These are phyloP conservation scores for Pogonognathellus flavescens DNA, from an alignment of 1,140 invertebrate genomes.

Conservation along the genomic window DNA sequence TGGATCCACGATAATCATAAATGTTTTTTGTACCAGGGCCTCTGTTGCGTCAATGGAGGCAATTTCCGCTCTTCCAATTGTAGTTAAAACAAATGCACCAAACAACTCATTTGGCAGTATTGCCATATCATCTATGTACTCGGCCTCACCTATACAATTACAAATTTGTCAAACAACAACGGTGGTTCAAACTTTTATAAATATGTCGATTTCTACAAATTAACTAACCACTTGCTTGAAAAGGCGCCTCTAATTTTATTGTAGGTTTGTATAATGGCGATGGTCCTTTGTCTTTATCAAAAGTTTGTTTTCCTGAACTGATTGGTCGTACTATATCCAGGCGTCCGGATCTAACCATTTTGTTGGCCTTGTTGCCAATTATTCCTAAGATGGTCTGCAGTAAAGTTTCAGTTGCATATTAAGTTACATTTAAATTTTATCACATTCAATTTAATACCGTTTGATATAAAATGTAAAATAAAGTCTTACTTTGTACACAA, in stretches of 20 bases:
- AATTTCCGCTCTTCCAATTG: slow-evolving; percentile 69
- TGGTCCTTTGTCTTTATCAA: slow-evolving; percentile 60
- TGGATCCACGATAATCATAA: too few species aligned
- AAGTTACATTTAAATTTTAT: too few species aligned
- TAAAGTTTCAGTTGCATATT: too few species aligned
- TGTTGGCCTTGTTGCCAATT: neutral
- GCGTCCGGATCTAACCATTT: slow-evolving; percentile 60
- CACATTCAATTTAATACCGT: too few species aligned
- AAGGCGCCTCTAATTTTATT: neutral
- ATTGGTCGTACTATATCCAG: slow-evolving; percentile 56
- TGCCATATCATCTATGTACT: too few species aligned
- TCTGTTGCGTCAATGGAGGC: slow-evolving; percentile 67
- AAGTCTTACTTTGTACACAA: slow-evolving; percentile 80
- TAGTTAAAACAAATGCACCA: slow-evolving; percentile 70
- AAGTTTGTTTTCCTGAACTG: slow-evolving; percentile 70
- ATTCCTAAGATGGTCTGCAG: slow-evolving; percentile 71
- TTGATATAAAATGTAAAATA: too few species aligned
- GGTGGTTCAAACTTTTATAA: too few species aligned
- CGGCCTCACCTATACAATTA: too few species aligned
- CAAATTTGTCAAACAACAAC: too few species aligned
- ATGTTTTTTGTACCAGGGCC: slow-evolving; percentile 68
- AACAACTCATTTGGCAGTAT: slow-evolving; percentile 68
- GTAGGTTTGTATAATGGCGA: too few species aligned
- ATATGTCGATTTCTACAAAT: slow-evolving; percentile 71
- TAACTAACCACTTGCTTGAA: too few species aligned